phyloP scores from a whole-genome alignment of 2,888 invertebrate genomes.

The Spodoptera exigua region DNA sequence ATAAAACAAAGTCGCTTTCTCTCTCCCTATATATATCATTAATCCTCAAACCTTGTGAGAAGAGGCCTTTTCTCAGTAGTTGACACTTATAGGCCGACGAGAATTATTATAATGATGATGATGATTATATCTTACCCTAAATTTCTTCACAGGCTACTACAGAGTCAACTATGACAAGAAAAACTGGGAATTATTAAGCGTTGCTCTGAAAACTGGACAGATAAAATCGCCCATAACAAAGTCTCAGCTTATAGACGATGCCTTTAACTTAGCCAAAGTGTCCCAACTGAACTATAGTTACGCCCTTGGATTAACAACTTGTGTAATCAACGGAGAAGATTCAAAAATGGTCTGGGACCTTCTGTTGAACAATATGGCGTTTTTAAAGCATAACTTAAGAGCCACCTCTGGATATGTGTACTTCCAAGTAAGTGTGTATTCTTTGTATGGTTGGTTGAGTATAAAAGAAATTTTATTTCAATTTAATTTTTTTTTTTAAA shows the following conservation, averaged over 20 bases:
- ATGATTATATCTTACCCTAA: too few species aligned
- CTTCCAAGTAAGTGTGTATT: constrained; percentile 75
- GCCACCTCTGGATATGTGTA: constrained; percentile 85
- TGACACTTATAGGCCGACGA: too few species aligned
- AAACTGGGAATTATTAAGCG: constrained; percentile 88
- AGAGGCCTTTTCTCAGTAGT: too few species aligned
- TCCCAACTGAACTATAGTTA: constrained; percentile 89
- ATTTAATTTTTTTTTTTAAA: too few species aligned
- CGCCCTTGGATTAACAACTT: constrained; percentile 90
- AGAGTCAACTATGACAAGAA: constrained; percentile 90
- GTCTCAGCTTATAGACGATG: constrained; percentile 93
- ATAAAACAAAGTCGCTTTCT: too few species aligned
- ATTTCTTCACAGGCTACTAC: constrained; percentile 85
- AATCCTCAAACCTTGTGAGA: too few species aligned
- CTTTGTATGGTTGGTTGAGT: too few species aligned
- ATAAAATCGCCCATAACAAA: constrained; percentile 90
- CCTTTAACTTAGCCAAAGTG: constrained; percentile 90
- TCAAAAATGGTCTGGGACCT: constrained; percentile 92
- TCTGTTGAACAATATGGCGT: constrained; percentile 88
- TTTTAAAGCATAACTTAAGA: constrained; percentile 83
- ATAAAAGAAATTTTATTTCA: too few species aligned
- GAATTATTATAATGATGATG: too few species aligned
- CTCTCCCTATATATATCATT: too few species aligned
- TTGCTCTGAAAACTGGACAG: constrained; percentile 84
- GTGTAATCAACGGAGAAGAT: constrained; percentile 89